Base-by-base conservation (phyloP, 1,140 invertebrate species). In the Argopecten irradians region DNA sequence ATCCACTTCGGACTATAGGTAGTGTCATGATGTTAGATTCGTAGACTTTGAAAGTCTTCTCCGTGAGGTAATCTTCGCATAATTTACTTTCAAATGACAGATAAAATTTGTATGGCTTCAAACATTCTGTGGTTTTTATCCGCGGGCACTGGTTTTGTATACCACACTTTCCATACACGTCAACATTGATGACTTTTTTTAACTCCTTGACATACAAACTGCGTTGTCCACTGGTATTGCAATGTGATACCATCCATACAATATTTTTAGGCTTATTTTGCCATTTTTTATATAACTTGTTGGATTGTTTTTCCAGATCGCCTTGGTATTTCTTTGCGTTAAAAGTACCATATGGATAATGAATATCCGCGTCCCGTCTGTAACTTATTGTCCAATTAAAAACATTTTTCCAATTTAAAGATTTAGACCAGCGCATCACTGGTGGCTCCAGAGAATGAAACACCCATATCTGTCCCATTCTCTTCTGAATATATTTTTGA, bases 371-470 rank as follows among this genome's bases (percentile, higher is more conserved):
- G 28, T 71, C 55, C 22, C 55, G n/a, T 71, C 55, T 71, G n/a
- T 71, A 71, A n/a, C 55, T 71, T 3, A 71, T 71, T 71, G 55
- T 71, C 55, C 55, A 71, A 71, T 71, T 71, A 71, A 71, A 71
- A 5, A 71, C 55, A 71, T n/a, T 71, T 71, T 71, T 71, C 55
- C 55, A 71, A 3, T 71, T 71, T 1, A 28, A 8, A 3, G 28
- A 71, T 71, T 71, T 71, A 71, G 8, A 28, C 55, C 55, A 71
- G 11, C 28, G 55, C n/a, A 28, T 28, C 55, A 22, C 1, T 71
- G 55, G 55, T 5, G 55, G 55, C 28, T 71, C 55, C 22, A 71
- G 11, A 3, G 55, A n/a, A 71, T 71, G 55, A n/a, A 71, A 71
- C 22, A 71, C 55, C 55, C 55, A 71, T n/a, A 71, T 71, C 16